phyloP scores from a whole-genome alignment of 2,113 vertebrate genomes.

The Neolamprologus devosi region DNA sequence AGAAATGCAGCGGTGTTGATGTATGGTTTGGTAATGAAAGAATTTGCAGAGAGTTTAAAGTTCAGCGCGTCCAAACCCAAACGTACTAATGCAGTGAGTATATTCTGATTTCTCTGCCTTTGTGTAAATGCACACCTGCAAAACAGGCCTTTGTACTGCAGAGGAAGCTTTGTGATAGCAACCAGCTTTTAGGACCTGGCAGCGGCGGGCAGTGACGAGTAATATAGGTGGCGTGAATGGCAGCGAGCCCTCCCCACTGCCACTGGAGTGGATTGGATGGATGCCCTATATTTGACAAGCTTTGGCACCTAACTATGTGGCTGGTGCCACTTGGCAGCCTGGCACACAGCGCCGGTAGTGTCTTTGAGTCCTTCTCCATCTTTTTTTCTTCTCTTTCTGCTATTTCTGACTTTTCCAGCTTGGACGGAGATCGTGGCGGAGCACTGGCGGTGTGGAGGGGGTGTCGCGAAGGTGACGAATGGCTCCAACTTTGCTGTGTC shows the following conservation, averaged over 20 bases:
- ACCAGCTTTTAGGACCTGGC: constrained; percentile 10
- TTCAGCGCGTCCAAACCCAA: neutral
- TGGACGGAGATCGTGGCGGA: neutral
- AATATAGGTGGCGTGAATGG: constrained; percentile 6
- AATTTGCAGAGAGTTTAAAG: constrained; percentile 1
- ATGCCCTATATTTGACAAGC: constrained; percentile 44
- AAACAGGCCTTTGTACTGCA: neutral
- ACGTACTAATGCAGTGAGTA: neutral
- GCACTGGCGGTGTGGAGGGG: neutral
- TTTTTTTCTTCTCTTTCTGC: constrained; percentile 8
- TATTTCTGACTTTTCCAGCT: constrained; percentile 9
- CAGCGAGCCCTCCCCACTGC: neutral
- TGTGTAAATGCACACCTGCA: neutral
- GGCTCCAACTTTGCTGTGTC: neutral
- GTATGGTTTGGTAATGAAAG: neutral
- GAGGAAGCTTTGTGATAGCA: neutral
- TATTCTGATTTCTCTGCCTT: neutral
- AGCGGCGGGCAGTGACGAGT: neutral
- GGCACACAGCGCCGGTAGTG: neutral
- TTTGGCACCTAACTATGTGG: constrained; percentile 20
- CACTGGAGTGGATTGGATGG: constrained; percentile 34
- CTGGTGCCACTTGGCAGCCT: constrained; percentile 30
- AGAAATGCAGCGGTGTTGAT: neutral
- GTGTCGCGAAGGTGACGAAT: neutral
- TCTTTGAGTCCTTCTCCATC: neutral